Evolutionary conservation across 2,113 vertebrate species (phyloP), one percentile per base, ranked within the genome.

Genomic region (Entosphenus tridentatus): DNA sequence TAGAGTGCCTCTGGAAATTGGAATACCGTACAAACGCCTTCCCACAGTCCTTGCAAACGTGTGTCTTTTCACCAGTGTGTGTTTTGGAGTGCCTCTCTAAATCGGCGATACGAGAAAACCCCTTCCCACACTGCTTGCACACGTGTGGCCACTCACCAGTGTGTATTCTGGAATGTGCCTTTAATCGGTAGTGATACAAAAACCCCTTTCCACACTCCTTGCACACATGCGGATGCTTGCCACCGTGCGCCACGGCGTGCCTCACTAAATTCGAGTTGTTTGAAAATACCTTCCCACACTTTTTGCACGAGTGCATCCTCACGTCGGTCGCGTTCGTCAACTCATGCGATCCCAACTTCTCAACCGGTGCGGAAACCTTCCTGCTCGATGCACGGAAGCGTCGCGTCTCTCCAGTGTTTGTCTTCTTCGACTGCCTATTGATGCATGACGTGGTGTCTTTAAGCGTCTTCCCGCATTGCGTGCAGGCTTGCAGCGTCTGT

Each of bases 171-270:
- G 62, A 16, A 11, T 65, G 62, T n/a, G n/a, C 21, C 21, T 65
- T n/a, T 21, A 65, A 65, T 16, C 21, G 21, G 2, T 21, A n/a
- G n/a, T n/a, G 21, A 21, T 65, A n/a, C n/a, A 21, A 65, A 11
- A 65, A 65, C 10, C n/a, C n/a, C 62, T 65, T 65, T n/a, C 62
- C 62, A 65, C 62, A 65, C n/a, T n/a, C 21, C 21, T n/a, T 65
- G 62, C 62, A 65, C 10, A 16, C 21, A 21, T 65, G 21, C n/a
- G 62, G 62, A n/a, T 65, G n/a, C 10, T 65, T 65, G 9, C 62
- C 62, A 8, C n/a, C n/a, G 10, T 65, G 62, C n/a, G 21, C 21
- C 21, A 65, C 62, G 9, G 62, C n/a, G 10, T 65, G 62, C 21
- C 62, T 65, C 11, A 16, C n/a, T 21, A 65, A 65, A 65, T 65